Conservation (phyloP, 2,797 vertebrate genomes). For the Emys orbicularis region DNA sequence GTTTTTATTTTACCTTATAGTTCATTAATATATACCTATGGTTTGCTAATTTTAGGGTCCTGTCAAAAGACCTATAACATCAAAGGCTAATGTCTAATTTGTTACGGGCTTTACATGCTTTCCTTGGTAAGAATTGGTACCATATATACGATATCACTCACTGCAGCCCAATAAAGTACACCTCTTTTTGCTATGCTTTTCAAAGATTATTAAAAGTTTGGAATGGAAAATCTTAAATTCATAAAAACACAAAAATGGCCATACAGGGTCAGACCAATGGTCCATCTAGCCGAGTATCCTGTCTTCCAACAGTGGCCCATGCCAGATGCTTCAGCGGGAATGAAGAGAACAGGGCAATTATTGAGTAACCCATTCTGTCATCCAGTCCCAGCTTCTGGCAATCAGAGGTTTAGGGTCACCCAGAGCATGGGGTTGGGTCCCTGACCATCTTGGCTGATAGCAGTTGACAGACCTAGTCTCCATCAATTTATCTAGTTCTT, state of each 20-base stretch:
- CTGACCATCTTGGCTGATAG: background rate
- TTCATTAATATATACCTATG: background rate
- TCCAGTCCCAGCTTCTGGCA: background rate
- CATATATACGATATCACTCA: background rate
- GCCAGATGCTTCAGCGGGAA: background rate
- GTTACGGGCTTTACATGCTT: background rate
- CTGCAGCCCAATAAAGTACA: background rate
- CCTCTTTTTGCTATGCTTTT: background rate
- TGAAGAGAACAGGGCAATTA: background rate
- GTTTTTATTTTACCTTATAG: background rate
- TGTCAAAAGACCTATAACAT: background rate
- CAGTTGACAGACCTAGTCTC: background rate
- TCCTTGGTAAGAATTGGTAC: background rate
- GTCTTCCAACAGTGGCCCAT: background rate
- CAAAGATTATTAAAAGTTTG: background rate
- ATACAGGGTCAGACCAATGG: background rate
- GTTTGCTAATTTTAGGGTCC: background rate
- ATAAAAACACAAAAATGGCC: background rate
- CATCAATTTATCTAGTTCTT: background rate
- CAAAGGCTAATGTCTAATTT: background rate
- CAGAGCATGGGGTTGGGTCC: background rate
- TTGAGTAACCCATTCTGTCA: background rate
- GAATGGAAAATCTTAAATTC: background rate
- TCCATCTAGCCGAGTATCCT: background rate
- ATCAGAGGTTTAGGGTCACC: background rate